Evolutionary conservation across 1,140 invertebrate species (phyloP), one percentile per base, ranked within the genome.

Genomic region (Bombus waltoni): DNA sequence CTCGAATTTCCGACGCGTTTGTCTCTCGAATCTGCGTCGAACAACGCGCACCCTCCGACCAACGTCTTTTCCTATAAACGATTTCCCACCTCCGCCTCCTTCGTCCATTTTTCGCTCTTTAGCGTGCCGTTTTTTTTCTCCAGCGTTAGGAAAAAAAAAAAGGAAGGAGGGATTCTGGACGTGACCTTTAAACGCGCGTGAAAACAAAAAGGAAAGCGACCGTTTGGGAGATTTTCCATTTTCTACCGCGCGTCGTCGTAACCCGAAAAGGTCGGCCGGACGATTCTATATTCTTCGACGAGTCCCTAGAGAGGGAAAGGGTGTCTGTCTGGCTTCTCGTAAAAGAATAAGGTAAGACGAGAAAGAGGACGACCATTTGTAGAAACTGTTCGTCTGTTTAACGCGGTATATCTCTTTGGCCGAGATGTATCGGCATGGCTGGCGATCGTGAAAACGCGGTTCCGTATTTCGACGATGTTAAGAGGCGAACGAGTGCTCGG

Each of bases 281-380:
- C 87, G 88, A 90, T 91, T 91, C 87, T 83, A 91, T 91, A 90
- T 83, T 72, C 71, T 76, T 88, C 72, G 76, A 83, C 70, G 59
- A 85, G 89, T 88, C 89, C 71, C 89, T 13, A 2, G 59, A 32
- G 86, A 71, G 35, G 78, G 77, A 82, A 88, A 59, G 86, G 86
- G 77, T 86, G 83, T 57, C 77, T 44, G 80, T 86, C 76, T 83
- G 72, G 38, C 38, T 81, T 71, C 83, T 32, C 71, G 80, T 75
- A 82, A 81, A 53, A 40, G 83, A 88, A 83, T 57, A 81, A 86
- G 42, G 74, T 47, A 40, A 62, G 74, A 72, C 40, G n/a, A 40
- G 35, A 70, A 71, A 35, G 74, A 47, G n/a, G 65, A 73, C 72
- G 68, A 81, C 81, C 77, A 89, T 89, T 88, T 80, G 83, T 65